Percentiles rank a stretch among this genome's conserved stretches.
Evolutionary conservation across 1,140 invertebrate species (phyloP).

Genomic region (Samia ricini): DNA sequence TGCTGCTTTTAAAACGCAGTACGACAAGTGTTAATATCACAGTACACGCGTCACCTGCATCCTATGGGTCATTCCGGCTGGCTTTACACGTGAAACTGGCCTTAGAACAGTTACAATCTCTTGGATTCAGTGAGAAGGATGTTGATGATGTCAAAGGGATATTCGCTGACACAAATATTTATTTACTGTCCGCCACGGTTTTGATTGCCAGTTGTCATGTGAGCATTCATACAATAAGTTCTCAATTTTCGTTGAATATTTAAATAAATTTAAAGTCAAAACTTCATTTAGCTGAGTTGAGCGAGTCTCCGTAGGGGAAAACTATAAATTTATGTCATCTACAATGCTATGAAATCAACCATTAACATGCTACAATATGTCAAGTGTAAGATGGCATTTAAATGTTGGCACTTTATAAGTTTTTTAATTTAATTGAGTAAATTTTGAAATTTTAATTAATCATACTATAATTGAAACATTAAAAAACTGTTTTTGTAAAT

Average conservation of each 20-base stretch:
- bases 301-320: too few species aligned
- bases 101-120: constrained; percentile 83
- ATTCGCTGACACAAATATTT: constrained; percentile 97
- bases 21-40: constrained; percentile 79
- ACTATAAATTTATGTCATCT: too few species aligned
- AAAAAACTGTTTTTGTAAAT: too few species aligned
- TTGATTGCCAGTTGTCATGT: constrained; percentile 96
- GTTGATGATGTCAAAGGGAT: constrained; percentile 98
- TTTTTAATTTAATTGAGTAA: too few species aligned
- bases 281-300: too few species aligned
- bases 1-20: constrained; percentile 81
- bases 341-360: too few species aligned
- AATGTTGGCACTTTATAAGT: too few species aligned
- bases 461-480: too few species aligned
- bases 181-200: constrained; percentile 94
- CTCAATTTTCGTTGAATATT: neutral
- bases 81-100: constrained; percentile 89
- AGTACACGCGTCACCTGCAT: constrained; percentile 80
- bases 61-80: constrained; percentile 85
- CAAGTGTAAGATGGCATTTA: too few species aligned
- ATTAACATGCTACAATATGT: too few species aligned
- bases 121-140: constrained; percentile 96
- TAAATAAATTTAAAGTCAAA: too few species aligned
- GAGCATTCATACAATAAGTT: constrained; percentile 71
- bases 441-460: too few species aligned